A percentile compares a stretch with the other conserved stretches of the same genome.
phyloP scores from a whole-genome alignment of 2,888 invertebrate genomes.

The Stictocephala bisonia region DNA sequence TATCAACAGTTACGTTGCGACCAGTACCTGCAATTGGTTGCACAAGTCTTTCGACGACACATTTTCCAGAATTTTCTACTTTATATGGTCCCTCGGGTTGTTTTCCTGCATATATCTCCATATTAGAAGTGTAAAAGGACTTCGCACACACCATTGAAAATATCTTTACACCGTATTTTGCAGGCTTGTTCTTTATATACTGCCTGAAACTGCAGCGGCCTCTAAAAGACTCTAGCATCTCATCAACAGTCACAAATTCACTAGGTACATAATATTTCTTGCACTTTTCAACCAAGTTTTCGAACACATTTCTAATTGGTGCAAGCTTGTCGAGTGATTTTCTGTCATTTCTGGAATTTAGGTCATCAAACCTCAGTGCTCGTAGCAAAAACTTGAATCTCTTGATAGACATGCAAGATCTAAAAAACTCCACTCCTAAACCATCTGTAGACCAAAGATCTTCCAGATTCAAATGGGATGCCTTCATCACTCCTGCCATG shows the following conservation, averaged over 20 bases:
- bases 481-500: not conserved
- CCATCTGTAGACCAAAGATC: slow-evolving; percentile 8
- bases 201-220: slow-evolving; percentile 38
- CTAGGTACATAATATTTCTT: slow-evolving; percentile 28
- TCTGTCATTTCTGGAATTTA: slow-evolving; percentile 28
- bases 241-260: slow-evolving; percentile 46
- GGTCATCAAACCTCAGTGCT: slow-evolving; percentile 43
- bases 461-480: not conserved
- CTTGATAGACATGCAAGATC: not conserved
- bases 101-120: slow-evolving; percentile 52
- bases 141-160: slow-evolving; percentile 36
- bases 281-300: slow-evolving; percentile 36
- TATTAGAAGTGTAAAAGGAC: slow-evolving; percentile 37
- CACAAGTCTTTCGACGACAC: slow-evolving; percentile 56
- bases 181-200: slow-evolving; percentile 41
- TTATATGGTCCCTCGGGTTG: slow-evolving; percentile 59
- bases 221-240: slow-evolving; percentile 47
- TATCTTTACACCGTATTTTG: slow-evolving; percentile 48
- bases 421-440: not conserved
- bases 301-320: slow-evolving; percentile 38
- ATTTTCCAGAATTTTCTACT: slow-evolving; percentile 57
- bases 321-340: slow-evolving; percentile 32
- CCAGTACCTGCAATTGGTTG: slow-evolving; percentile 57
- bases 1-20: slow-evolving; percentile 59
- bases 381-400: slow-evolving; percentile 44